Evolutionary conservation across 2,888 invertebrate species (phyloP), one percentile per base, ranked within the genome.

Genomic region (Nomada ferruginata): DNA sequence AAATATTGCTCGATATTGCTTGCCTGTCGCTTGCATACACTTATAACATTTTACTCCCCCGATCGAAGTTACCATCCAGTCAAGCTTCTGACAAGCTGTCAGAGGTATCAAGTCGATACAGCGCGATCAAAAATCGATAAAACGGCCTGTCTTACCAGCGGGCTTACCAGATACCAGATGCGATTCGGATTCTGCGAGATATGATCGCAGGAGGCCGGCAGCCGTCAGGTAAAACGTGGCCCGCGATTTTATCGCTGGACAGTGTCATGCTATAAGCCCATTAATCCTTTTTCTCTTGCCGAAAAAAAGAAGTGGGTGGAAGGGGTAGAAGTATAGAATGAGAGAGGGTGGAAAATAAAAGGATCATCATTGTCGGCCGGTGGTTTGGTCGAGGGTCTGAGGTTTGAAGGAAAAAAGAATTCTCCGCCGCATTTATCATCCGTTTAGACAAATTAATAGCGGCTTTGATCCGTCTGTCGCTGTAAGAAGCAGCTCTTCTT

Each of bases 171-270:
- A 84, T 88, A 87, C 88, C 83, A 78, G 77, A 72, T 53, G 83
- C 85, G 89, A 89, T 87, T 85, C 72, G 87, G 87, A 90, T 91
- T 89, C 89, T 89, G 89, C 84, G 91, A 57, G 73, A 91, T 91
- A 89, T 89, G 91, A 91, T 90, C 91, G 84, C 72, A 76, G 66
- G 65, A 68, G 76, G 57, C 77, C 82, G 79, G 87, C 84, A 85
- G 83, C 85, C 81, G 83, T 69, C 86, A 85, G 87, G 83, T 89
- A 83, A 86, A 85, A 86, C 87, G 88, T 85, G 70, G 79, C 82
- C 20, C 85, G 84, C 85, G 91, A 91, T 91, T 85, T 91, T 91
- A 91, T 91, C 91, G 82, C 59, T 23, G 73, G 75, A 86, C 88
- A 82, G 86, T 90, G 91, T 89, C 91, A 91, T 87, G 86, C 85